Evolutionary conservation across 2,113 vertebrate genomes (phyloP), one percentile per base, ranked within the genome.

Genomic region (Marmota flaviventris): DNA sequence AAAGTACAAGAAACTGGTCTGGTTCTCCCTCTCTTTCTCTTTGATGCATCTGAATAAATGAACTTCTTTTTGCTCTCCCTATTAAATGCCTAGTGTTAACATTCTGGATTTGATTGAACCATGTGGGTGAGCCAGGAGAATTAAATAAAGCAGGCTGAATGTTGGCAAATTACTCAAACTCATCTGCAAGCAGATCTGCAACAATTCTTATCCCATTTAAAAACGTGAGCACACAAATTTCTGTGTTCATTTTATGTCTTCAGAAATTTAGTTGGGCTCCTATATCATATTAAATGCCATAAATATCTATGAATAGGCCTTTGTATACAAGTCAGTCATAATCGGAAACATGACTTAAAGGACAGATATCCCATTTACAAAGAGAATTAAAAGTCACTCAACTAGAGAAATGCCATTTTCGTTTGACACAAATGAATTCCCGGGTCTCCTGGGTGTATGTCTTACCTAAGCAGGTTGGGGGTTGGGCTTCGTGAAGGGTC

Each of bases 41-140:
- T 22, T 84, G 79, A 94, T 83, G 67, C 87, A 45, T 88, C 25
- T 77, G 51, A 84, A 91, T 56, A 92, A 93, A 79, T 87, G 61
- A 67, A 65, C 12, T 17, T 72, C 73, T 39, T 37, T 72, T 93
- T 20, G 42, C 13, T 76, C 75, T 75, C 37, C 45, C 67, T 76
- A 89, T 45, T 91, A 89, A 91, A 58, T 48, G 42, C 25, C 65
- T 42, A 3, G 24, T 91, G 67, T 61, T 67, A 96, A 91, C 84
- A 89, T 95, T 90, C 70, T 88, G 95, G 73, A 84, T 87, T 79
- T 89, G 56, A 45, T 45, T 63, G 48, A 85, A 75, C 48, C 24
- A 18, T 14, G 22, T 73, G 24, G 42, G 42, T 88, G 27, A 8
- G 61, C 79, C 48, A 63, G 32, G 42, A 85, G 65, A 92, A 89